Percentiles rank a stretch among this genome's conserved stretches.
phyloP scores from a whole-genome alignment of 2,797 vertebrate species.

The Chlorospingus flavigularis region DNA sequence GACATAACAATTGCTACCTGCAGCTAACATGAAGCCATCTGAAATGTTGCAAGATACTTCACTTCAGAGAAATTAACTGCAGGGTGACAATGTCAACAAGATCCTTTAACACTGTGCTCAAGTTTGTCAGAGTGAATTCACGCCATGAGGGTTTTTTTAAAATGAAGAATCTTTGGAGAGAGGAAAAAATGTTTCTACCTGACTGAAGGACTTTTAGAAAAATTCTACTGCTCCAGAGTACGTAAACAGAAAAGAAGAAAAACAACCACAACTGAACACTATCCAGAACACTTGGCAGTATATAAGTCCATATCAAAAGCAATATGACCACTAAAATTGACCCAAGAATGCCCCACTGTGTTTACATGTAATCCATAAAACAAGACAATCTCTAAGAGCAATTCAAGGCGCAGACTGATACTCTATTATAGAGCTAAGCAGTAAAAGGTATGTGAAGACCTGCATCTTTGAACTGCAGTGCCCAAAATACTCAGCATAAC shows the following conservation, averaged over 20 bases:
- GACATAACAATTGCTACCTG: neutral
- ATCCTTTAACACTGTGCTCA: neutral
- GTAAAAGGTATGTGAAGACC: neutral
- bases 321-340: neutral
- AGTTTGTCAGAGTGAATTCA: neutral
- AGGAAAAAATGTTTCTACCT: neutral
- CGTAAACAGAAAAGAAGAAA: neutral
- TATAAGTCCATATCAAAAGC: neutral
- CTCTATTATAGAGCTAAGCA: neutral
- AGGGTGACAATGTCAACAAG: neutral
- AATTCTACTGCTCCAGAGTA: neutral
- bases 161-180: neutral
- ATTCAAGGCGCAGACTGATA: neutral
- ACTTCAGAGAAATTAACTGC: neutral
- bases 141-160: fast-evolving
- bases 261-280: fast-evolving
- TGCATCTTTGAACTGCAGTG: neutral
- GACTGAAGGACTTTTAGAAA: neutral
- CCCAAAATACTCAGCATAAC: neutral
- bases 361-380: neutral
- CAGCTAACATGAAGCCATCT: neutral
- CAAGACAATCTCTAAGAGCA: neutral
- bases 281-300: neutral
- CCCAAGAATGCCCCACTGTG: neutral
- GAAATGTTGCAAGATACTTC: neutral